Evolutionary conservation across 2,113 vertebrate species (phyloP), one percentile per base, ranked within the genome.

Genomic region (Tapirus terrestris): DNA sequence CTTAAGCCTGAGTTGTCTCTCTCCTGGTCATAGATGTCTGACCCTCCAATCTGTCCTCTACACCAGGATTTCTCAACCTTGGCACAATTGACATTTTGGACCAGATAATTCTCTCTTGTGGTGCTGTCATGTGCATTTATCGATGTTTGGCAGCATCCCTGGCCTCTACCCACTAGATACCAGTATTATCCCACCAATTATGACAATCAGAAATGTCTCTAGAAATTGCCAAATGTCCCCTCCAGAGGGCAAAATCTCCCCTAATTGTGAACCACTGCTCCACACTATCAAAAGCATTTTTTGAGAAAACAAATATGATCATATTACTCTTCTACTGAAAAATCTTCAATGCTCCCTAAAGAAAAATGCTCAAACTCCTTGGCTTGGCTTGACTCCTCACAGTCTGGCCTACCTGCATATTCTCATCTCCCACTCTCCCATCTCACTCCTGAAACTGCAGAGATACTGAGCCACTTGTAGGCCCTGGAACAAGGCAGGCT

Each of bases 261-360:
- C 18, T 18, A 86, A 3, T 48, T 39, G 12, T 60, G 20, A 89
- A 79, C 33, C 18, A 76, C 53, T 94, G 31, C 23, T 84, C 45
- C 92, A 75, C 4, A 61, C 29, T 84, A 80, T 20, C 36, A 80
- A 67, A 94, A 92, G 17, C 65, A 89, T 56, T 67, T 89, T 75
- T 77, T 85, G 65, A 92, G 72, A 87, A 76, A 76, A 92, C 27
- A 91, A 92, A 48, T 76, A 36, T 72, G 65, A 83, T 70, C 33
- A 65, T 81, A 84, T 48, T 67, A 84, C 4, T 63, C 17, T 25
- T 89, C 27, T 60, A 80, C 63, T 79, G 20, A 87, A 45, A 94
- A 80, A 90, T 48, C 56, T 96, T 93, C n/a, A 45, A 12, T 68
- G 45, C 75, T 75, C 9, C 11, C 56, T 36, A 36, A 29, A 88